These are phyloP conservation scores for Galeruca laticollis DNA, from an alignment of 2,888 invertebrate species.

Conservation along the genomic window DNA sequence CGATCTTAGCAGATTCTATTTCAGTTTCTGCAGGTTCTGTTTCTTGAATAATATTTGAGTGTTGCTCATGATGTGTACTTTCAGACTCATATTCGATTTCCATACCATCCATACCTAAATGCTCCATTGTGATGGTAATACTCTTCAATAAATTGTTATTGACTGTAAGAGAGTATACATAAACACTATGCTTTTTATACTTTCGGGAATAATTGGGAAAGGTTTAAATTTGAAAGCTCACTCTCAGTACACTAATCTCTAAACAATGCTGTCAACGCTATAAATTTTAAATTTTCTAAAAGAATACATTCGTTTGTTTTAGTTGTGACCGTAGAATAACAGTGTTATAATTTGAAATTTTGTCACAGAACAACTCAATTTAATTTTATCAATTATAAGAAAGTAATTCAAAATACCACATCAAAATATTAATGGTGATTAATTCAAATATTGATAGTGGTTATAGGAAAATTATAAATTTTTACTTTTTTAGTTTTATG, in stretches of 20 bases:
- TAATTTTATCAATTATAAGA: too few species aligned
- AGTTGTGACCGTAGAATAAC: too few species aligned
- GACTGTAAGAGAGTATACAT: not conserved
- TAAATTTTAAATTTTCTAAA: not conserved
- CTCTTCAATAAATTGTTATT: not conserved
- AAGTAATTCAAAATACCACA: too few species aligned
- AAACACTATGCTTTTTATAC: not conserved
- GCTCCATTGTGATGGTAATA: not conserved
- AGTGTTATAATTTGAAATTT: too few species aligned
- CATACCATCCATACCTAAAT: not conserved
- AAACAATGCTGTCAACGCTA: not conserved
- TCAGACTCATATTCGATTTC: not conserved
- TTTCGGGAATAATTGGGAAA: not conserved
- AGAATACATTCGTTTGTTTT: too few species aligned
- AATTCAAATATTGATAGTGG: too few species aligned
- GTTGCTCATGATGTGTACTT: not conserved
- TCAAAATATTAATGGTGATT: too few species aligned
- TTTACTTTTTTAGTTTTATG: not conserved
- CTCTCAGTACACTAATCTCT: not conserved
- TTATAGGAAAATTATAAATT: too few species aligned
- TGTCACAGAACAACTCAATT: too few species aligned
- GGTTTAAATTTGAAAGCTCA: constrained; percentile 1
- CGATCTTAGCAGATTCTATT: not conserved
- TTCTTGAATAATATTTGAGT: not conserved
- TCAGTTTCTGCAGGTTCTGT: not conserved